phyloP scores from a whole-genome alignment of 1,140 invertebrate species.

The Popillia japonica region DNA sequence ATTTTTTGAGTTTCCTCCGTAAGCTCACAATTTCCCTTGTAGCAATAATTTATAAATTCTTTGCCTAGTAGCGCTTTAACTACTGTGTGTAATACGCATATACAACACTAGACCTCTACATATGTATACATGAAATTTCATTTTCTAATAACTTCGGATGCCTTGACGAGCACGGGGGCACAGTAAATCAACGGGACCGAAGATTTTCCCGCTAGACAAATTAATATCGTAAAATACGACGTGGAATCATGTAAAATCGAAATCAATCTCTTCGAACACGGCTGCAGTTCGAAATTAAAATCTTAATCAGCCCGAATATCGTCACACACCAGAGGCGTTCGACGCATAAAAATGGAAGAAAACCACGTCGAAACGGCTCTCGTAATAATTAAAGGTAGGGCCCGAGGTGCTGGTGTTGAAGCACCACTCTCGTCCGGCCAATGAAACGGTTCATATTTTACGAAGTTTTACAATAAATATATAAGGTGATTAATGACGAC shows the following conservation, averaged over 20 bases:
- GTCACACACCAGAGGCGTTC: slow-evolving; percentile 15
- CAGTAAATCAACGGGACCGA: neutral
- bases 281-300: slow-evolving; percentile 26
- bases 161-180: neutral
- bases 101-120: neutral
- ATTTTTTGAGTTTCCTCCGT: no score
- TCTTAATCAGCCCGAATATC: slow-evolving; percentile 22
- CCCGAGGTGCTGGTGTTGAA: neutral
- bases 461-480: slow-evolving; percentile 10
- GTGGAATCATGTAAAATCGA: slow-evolving; percentile 24
- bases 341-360: neutral
- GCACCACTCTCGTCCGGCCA: neutral
- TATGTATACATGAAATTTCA: slow-evolving; percentile 17
- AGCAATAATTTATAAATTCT: neutral
- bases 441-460: slow-evolving; percentile 8
- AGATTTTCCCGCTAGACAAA: slow-evolving; percentile 19
- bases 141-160: slow-evolving; percentile 22
- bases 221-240: slow-evolving; percentile 30
- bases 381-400: slow-evolving; percentile 18
- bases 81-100: slow-evolving; percentile 21
- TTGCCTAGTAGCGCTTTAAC: slow-evolving; percentile 14
- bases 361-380: neutral
- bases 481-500: neutral
- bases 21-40: neutral
- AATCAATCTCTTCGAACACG: slow-evolving; percentile 16